phyloP scores from a whole-genome alignment of 2,113 vertebrate genomes.

The Melanocharis versteri region DNA sequence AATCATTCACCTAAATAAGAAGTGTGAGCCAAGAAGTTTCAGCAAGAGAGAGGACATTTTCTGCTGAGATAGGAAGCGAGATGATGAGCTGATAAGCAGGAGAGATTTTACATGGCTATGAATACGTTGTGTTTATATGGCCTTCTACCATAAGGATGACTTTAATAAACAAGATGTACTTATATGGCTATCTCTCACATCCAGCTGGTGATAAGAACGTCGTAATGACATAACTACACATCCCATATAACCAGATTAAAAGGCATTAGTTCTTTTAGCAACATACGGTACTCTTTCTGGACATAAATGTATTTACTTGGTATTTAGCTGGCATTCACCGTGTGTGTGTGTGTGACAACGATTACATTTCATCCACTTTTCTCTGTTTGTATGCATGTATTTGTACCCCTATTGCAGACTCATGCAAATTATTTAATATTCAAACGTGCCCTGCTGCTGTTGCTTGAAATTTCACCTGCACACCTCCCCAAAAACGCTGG shows the following conservation, averaged over 20 bases:
- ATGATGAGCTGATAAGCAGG: constrained; percentile 27
- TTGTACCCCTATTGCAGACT: background rate
- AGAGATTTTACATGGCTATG: constrained; percentile 6
- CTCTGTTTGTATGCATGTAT: background rate
- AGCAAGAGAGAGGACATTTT: constrained; percentile 9
- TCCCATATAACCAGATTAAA: background rate
- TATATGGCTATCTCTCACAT: constrained; percentile 13
- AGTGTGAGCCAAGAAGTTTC: background rate
- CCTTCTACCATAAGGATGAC: background rate
- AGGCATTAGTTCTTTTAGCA: background rate
- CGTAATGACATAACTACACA: background rate
- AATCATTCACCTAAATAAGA: background rate
- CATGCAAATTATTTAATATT: background rate
- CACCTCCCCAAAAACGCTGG: rapidly evolving
- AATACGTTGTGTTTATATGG: background rate
- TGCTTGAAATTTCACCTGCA: background rate
- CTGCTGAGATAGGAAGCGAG: constrained; percentile 19
- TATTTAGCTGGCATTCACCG: background rate
- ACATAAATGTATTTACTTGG: background rate
- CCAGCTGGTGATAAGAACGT: background rate
- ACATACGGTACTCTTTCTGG: background rate
- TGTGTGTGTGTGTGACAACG: background rate
- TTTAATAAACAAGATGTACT: constrained; percentile 18
- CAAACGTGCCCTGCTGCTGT: background rate
- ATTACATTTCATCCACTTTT: background rate